Percentiles rank a stretch among this genome's conserved stretches.
Evolutionary conservation across 2,113 vertebrate species (phyloP).

Genomic region (Vidua chalybeata): DNA sequence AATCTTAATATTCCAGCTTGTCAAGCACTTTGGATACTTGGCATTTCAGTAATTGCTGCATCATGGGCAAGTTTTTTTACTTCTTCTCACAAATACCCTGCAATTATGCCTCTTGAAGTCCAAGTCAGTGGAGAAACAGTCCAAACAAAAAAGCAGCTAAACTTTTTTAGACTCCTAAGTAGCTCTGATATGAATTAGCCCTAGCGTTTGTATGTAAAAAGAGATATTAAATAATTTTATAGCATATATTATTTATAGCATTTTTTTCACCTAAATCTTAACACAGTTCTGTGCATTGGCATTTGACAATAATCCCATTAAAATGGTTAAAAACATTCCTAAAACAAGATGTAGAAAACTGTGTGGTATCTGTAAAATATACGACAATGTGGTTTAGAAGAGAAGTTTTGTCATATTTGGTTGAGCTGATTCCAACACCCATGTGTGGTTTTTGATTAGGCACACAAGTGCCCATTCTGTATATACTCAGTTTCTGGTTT

Average conservation of each 20-base stretch:
- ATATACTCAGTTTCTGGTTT: background rate
- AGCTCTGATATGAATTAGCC: background rate
- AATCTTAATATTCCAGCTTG: background rate
- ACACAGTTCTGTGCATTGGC: background rate
- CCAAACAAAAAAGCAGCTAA: background rate
- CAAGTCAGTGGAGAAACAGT: background rate
- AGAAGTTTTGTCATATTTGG: background rate
- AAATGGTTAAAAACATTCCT: background rate
- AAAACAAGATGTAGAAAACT: background rate
- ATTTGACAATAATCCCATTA: background rate
- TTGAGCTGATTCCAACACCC: background rate
- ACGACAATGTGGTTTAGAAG: background rate
- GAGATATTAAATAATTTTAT: background rate
- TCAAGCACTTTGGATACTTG: background rate
- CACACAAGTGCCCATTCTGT: background rate
- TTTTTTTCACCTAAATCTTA: background rate
- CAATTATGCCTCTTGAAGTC: background rate
- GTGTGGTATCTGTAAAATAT: background rate
- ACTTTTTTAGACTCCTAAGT: background rate
- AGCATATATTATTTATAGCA: background rate
- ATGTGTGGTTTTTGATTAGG: background rate
- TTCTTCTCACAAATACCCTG: background rate
- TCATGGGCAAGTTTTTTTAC: background rate
- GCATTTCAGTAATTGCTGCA: background rate
- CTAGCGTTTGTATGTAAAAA: background rate